A percentile compares a stretch with the other conserved stretches of the same genome.
These are phyloP conservation scores for Polypterus bichir DNA, from an alignment of 2,113 vertebrate species.

Conservation along the genomic window DNA sequence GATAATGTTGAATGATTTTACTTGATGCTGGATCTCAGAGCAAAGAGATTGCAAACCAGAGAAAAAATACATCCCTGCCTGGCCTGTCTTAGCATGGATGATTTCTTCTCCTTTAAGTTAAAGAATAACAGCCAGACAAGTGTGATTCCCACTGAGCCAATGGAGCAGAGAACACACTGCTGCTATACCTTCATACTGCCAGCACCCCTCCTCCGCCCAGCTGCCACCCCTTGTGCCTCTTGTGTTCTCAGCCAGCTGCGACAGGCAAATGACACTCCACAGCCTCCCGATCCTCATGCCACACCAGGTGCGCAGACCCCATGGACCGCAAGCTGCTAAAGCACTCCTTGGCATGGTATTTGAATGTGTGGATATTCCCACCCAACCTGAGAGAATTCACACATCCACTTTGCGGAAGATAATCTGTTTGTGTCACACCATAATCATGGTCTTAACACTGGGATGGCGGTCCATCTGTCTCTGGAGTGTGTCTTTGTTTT, in stretches of 20 bases:
- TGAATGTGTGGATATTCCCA: slow-evolving; percentile 54
- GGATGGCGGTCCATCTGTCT: slow-evolving; percentile 47
- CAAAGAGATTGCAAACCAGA: no score
- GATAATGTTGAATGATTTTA: no score
- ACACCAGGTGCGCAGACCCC: slow-evolving; percentile 35
- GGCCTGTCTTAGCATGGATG: no score
- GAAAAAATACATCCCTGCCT: no score
- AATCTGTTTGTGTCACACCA: slow-evolving; percentile 46
- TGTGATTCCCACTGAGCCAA: no score
- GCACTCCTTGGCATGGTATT: slow-evolving; percentile 56
- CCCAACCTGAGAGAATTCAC: slow-evolving; percentile 61
- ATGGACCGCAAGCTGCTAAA: slow-evolving; percentile 40
- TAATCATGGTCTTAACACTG: slow-evolving; percentile 43
- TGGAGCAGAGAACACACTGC: no score
- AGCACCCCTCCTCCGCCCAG: no score
- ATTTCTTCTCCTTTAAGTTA: no score
- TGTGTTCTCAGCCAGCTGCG: not conserved
- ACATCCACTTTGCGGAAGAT: slow-evolving; percentile 54
- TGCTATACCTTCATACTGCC: no score
- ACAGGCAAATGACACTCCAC: not conserved
- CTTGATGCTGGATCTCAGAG: no score
- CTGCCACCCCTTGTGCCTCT: not conserved
- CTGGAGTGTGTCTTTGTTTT: slow-evolving; percentile 16
- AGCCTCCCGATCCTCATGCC: not conserved
- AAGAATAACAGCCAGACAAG: no score